Evolutionary conservation across 2,888 invertebrate species (phyloP).

Genomic region (Hyalella azteca): DNA sequence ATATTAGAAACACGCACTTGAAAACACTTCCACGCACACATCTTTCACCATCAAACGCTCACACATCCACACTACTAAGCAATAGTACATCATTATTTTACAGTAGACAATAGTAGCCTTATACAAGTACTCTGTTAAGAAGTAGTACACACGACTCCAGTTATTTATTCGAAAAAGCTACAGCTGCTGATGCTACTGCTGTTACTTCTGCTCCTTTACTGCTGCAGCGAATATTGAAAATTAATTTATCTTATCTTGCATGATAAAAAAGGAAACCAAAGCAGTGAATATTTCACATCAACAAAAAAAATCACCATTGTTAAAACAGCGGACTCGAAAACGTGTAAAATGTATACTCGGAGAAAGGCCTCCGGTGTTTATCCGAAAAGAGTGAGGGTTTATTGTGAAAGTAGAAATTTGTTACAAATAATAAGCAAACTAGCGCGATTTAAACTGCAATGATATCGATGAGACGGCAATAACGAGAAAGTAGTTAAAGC

Average conservation of each 20-base stretch:
- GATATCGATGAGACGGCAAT: no score
- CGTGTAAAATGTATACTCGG: no score
- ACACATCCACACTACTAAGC: conserved; percentile 38
- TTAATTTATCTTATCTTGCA: neutral
- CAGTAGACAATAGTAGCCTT: conserved; percentile 20
- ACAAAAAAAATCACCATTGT: no score
- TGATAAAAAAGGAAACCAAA: no score
- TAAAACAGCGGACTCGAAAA: no score
- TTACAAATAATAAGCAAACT: no score
- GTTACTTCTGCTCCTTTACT: neutral
- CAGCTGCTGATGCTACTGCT: neutral
- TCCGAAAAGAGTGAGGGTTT: no score
- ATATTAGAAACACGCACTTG: neutral
- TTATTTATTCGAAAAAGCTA: neutral
- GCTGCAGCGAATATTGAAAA: neutral
- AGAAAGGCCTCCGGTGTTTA: no score
- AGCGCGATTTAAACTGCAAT: no score
- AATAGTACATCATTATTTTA: conserved; percentile 26
- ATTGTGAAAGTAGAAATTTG: no score
- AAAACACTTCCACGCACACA: conserved; percentile 1
- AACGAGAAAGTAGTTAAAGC: no score
- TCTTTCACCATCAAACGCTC: neutral
- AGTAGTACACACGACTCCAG: neutral
- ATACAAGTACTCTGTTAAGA: neutral
- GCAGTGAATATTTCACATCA: no score